These are phyloP conservation scores for Neoarius graeffei DNA, from an alignment of 2,113 vertebrate genomes.

Conservation along the genomic window DNA sequence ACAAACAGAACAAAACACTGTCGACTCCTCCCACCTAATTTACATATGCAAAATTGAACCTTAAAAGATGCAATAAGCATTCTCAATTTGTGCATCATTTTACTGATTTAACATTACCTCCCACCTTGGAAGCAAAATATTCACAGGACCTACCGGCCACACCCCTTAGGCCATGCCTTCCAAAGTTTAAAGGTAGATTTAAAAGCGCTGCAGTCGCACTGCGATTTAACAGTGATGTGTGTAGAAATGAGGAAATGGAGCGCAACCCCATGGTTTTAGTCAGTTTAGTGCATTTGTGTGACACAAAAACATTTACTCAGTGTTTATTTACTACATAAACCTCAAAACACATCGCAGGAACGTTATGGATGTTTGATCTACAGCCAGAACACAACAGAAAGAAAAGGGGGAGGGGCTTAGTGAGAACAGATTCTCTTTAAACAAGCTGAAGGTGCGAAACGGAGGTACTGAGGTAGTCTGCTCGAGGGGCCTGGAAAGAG, in stretches of 20 bases:
- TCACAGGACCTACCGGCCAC: not conserved
- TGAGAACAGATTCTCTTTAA: not conserved
- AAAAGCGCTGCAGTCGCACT: not conserved
- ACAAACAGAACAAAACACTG: not conserved
- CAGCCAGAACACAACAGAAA: not conserved
- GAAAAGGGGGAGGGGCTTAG: not conserved
- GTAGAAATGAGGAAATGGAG: not conserved
- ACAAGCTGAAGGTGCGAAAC: no score
- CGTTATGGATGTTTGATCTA: not conserved
- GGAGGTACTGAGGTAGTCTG: not conserved
- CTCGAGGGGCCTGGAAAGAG: not conserved
- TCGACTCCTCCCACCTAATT: not conserved
- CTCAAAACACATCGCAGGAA: not conserved
- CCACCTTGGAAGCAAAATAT: not conserved
- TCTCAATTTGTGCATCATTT: not conserved
- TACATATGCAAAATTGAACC: not conserved
- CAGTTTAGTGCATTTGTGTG: not conserved
- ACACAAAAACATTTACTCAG: not conserved
- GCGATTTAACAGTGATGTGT: not conserved
- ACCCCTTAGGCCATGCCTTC: not conserved
- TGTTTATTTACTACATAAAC: not conserved
- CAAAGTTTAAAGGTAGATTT: not conserved
- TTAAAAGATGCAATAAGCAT: not conserved
- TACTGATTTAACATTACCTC: not conserved
- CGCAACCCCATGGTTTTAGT: not conserved